Base-by-base conservation (phyloP, 2,888 invertebrate genomes). In the Tipula confusa region DNA sequence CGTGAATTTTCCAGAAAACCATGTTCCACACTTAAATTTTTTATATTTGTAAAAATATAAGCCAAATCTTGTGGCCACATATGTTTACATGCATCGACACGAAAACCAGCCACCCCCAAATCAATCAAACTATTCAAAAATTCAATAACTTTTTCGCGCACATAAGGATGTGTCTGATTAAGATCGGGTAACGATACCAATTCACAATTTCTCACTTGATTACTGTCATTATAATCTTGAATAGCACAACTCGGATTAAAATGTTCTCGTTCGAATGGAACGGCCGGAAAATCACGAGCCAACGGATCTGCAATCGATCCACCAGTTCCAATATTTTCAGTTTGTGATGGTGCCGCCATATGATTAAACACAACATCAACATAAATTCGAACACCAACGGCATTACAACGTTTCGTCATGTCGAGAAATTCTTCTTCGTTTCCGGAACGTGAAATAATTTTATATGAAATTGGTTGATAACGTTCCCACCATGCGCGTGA, bases 381-480 rank as follows among this genome's bases (percentile, higher is more conserved):
- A 88, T 94, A 95, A 83, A 95, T 93, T 86, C 93, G 92, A 28
- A 97, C 94, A 79, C 96, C 95, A 29, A 90, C 95, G 3, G 89
- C 88, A 87, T 96, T 96, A 88, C 97, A 97, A 64, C 95, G 90
- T 11, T 90, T 89, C n/a, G 94, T 91, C 97, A 97, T 97, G 82
- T 93, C 90, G 28, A 90, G 89, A 86, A 97, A 94, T 83, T 94
- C 92, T 0, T 88, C 87, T 87, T 94, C 93, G 85, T 91, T 91
- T 28, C 97, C 97, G 4, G 95, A 95, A 84, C 96, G 91, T 0
- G 95, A 95, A 0, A 88, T 89, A 84, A 96, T 89, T 48, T 90
- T 89, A 89, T 96, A 97, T 6, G 95, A 95, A 85, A 96, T 91
- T 0, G 95, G 94, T 88, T 96, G 96, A 88, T 96, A 96, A 11